Evolutionary conservation across 2,888 invertebrate species (phyloP), one percentile per base, ranked within the genome.

Genomic region (Agapostemon virescens): DNA sequence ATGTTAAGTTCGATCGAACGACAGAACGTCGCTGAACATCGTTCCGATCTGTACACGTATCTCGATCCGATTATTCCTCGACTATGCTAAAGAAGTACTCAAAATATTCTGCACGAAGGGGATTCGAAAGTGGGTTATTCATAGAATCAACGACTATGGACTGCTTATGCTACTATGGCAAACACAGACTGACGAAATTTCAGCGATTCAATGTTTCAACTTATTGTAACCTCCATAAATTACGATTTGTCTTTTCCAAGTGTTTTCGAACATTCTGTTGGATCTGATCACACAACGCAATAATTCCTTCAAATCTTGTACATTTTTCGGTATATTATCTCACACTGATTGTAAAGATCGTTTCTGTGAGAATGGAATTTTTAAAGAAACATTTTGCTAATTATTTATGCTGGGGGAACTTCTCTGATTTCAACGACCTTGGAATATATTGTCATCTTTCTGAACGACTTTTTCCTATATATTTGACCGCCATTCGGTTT

Each of bases 41-140:
- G 9, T 40, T 23, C 5, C 52, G 33, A 67, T 63, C 36, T 49
- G n/a, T 55, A 68, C 55, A 55, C 36, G 9, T 15, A 30, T 20
- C 17, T 9, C 75, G 38, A 74, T 69, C 61, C 42, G 17, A 52
- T 55, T 52, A 69, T 67, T 45, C 20, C 20, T 63, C n/a, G 20
- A 68, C 38, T 58, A 36, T 74, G 30, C n/a, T 58, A 33, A 36
- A 58, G 45, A 33, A 66, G 26, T 64, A 52, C 42, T 40, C 33
- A 2, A 15, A 61, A 61, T 20, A 36, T 13, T 23, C 26, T 30
- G 30, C 26, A 26, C 20, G 58, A 61, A 20, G 30, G 30, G 9
- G 17, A 20, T 33, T 17, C 20, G 20, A 61, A 7, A 61, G 58
- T 30, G 30, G 30, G 33, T 61, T 30, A 61, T 30, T 11, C 20